phyloP scores from a whole-genome alignment of 2,888 invertebrate genomes.

The Nemurella pictetii region DNA sequence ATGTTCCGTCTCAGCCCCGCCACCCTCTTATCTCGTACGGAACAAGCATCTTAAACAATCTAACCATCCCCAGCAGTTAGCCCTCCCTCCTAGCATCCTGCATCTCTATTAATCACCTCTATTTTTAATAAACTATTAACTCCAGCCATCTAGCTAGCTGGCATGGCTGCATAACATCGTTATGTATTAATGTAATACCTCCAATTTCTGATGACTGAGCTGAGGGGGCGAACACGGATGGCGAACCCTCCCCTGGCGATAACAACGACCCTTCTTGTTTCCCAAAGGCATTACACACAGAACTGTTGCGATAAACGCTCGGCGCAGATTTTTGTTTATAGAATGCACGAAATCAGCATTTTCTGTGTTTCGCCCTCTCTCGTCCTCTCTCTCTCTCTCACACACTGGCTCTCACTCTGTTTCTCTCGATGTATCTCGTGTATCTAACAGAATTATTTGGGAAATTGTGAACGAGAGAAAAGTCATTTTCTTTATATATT shows the following conservation, averaged over 20 bases:
- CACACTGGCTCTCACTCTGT: no score
- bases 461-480: not conserved
- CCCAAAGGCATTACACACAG: not conserved
- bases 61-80: slow-evolving; percentile 7
- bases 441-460: not conserved
- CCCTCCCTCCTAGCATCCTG: not conserved
- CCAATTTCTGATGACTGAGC: not conserved
- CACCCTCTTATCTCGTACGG: slow-evolving; percentile 1
- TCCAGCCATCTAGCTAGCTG: not conserved
- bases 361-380: not conserved
- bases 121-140: slow-evolving; percentile 12
- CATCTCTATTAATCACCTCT: not conserved
- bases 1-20: not conserved
- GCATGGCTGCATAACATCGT: not conserved
- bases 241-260: not conserved
- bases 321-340: not conserved
- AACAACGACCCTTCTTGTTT: not conserved
- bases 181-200: not conserved
- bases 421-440: not conserved
- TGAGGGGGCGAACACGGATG: not conserved
- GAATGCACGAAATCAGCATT: not conserved
- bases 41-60: slow-evolving; percentile 13
- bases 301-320: not conserved
- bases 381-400: no score
- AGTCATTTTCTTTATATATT: not conserved